Conservation (phyloP, 2,888 invertebrate genomes). For the Scaeva pyrastri region DNA sequence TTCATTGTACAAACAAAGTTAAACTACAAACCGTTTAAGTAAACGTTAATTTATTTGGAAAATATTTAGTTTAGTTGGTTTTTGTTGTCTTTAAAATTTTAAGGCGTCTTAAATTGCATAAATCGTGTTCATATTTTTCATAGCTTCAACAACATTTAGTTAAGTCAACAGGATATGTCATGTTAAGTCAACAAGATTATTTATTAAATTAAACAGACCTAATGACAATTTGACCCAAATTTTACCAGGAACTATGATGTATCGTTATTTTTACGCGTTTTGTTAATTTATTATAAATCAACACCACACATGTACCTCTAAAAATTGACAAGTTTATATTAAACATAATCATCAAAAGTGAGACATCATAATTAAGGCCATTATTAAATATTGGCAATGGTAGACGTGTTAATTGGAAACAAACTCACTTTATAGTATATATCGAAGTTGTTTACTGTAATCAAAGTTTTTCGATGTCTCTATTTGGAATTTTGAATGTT, state of each 20-base stretch:
- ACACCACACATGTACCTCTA: background rate
- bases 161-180: too few species aligned
- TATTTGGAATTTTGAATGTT: slow-evolving; percentile 3
- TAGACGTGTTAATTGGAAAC: slow-evolving; percentile 26
- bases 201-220: background rate
- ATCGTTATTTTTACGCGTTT: too few species aligned
- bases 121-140: too few species aligned
- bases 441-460: background rate
- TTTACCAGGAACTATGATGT: too few species aligned
- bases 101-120: too few species aligned
- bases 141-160: too few species aligned
- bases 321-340: slow-evolving; percentile 3
- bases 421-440: background rate
- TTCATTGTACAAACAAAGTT: background rate
- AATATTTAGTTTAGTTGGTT: background rate
- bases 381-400: slow-evolving; percentile 21
- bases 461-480: slow-evolving; percentile 21
- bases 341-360: background rate
- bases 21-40: background rate
- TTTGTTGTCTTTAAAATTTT: too few species aligned
- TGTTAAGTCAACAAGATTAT: too few species aligned
- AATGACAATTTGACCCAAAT: background rate
- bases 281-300: too few species aligned
- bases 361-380: background rate
- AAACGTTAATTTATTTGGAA: background rate